Evolutionary conservation across 2,797 vertebrate genomes (phyloP).

Genomic region (Urophycis tenuis): DNA sequence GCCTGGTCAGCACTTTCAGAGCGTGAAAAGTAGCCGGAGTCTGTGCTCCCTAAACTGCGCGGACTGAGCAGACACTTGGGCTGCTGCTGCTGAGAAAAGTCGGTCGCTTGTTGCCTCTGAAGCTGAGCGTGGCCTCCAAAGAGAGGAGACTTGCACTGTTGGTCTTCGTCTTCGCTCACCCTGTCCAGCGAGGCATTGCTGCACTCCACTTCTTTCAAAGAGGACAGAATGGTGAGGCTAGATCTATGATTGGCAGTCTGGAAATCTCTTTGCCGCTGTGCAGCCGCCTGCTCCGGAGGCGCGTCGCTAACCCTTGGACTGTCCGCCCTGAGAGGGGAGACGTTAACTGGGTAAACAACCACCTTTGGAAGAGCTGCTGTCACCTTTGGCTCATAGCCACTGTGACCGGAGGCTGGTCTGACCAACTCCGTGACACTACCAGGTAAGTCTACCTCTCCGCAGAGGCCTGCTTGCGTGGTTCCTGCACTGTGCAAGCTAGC

Average conservation of each 20-base stretch:
- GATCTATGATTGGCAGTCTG: constrained; percentile 67
- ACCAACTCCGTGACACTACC: constrained; percentile 44
- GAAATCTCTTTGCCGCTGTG: constrained; percentile 80
- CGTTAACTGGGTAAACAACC: constrained; percentile 86
- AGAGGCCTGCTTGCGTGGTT: constrained; percentile 59
- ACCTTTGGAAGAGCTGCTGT: constrained; percentile 86
- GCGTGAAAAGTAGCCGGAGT: constrained; percentile 96
- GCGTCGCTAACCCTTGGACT: constrained; percentile 79
- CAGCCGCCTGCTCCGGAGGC: constrained; percentile 74
- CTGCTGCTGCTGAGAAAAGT: constrained; percentile 88
- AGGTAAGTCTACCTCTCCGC: constrained; percentile 59
- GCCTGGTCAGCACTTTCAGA: constrained; percentile 97
- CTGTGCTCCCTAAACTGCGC: constrained; percentile 93
- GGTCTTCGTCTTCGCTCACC: constrained; percentile 73
- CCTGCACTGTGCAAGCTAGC: constrained; percentile 66
- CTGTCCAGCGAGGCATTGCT: constrained; percentile 69
- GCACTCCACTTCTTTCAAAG: constrained; percentile 76
- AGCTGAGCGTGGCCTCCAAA: constrained; percentile 82
- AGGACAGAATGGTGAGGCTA: constrained; percentile 65
- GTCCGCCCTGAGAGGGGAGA: constrained; percentile 82
- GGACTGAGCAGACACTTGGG: constrained; percentile 90
- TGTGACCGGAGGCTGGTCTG: constrained; percentile 66
- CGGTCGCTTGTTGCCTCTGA: constrained; percentile 94
- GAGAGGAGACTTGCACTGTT: constrained; percentile 70
- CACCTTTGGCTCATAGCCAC: constrained; percentile 72